Conservation (phyloP, 2,888 invertebrate genomes). For the Strigamia maritima region DNA sequence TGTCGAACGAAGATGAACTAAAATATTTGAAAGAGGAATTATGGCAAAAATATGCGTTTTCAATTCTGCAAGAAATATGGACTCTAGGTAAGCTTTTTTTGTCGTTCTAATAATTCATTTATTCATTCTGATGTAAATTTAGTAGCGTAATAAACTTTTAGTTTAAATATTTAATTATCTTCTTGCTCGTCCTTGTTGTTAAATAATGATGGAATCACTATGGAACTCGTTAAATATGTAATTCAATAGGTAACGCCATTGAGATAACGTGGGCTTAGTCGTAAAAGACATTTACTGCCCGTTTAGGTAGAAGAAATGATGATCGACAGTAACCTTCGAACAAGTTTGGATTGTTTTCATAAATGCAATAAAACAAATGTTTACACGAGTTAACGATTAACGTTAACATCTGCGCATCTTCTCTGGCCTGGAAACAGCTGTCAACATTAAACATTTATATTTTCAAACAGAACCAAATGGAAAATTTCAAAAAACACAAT, state of each 20-base stretch:
- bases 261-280: background rate
- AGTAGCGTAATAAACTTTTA: background rate
- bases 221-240: background rate
- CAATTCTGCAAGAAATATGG: slow-evolving; percentile 75
- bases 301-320: background rate
- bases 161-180: background rate
- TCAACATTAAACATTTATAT: too few species aligned
- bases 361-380: background rate
- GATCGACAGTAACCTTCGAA: background rate
- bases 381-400: background rate
- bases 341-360: background rate
- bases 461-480: background rate
- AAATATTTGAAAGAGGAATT: slow-evolving; percentile 75
- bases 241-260: background rate
- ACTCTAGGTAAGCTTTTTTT: slow-evolving; percentile 66
- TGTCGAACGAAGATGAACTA: slow-evolving; percentile 76
- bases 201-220: background rate
- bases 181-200: background rate
- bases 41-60: slow-evolving; percentile 80
- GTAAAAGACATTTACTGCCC: background rate
- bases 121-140: background rate
- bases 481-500: too few species aligned
- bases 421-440: background rate
- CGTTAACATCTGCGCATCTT: background rate
- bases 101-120: background rate